Base-by-base conservation (phyloP, 1,140 invertebrate species). In the Ptiloglossa arizonensis region DNA sequence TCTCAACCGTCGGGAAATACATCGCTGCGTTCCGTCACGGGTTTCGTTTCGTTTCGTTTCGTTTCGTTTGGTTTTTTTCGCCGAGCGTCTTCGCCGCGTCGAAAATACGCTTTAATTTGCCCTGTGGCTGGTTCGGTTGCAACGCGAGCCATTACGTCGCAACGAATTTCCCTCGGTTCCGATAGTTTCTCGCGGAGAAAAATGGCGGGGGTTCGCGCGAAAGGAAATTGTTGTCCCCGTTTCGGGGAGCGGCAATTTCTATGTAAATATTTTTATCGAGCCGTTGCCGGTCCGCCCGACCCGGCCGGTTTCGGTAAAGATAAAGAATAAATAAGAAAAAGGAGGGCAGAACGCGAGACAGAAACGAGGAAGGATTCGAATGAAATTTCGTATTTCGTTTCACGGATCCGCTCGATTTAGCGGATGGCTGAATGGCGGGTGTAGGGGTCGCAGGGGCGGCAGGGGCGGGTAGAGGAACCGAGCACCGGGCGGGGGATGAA, bases 381-480 rank as follows among this genome's bases (percentile, higher is more conserved):
- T 68, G 76, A 85, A 81, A 87, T 85, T 76, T 44, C 54, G 54
- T 69, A 77, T 75, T 75, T 83, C 70, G 70, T 70, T 86, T 78
- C 69, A 78, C 74, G 38, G 68, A 41, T 50, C 81, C 41, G 81
- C 81, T 87, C 86, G 85, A 87, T 87, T 87, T 87, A 87, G 68
- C 69, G 44, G 63, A 8, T 72, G 19, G 56, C 50, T 74, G 46
- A 54, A 79, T 71, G 44, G 27, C 15, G 57, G 54, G n/a, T n/a
- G n/a, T n/a, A n/a, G n/a, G n/a, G n/a, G n/a, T n/a, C n/a, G n/a
- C n/a, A n/a, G n/a, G n/a, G n/a, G n/a, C n/a, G n/a, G n/a, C n/a
- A n/a, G n/a, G n/a, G n/a, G n/a, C n/a, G n/a, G n/a, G n/a, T n/a
- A n/a, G n/a, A n/a, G n/a, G n/a, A n/a, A n/a, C n/a, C 1, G 22